Evolutionary conservation across 2,797 vertebrate species (phyloP), one percentile per base, ranked within the genome.

Genomic region (Xenentodon cancila): DNA sequence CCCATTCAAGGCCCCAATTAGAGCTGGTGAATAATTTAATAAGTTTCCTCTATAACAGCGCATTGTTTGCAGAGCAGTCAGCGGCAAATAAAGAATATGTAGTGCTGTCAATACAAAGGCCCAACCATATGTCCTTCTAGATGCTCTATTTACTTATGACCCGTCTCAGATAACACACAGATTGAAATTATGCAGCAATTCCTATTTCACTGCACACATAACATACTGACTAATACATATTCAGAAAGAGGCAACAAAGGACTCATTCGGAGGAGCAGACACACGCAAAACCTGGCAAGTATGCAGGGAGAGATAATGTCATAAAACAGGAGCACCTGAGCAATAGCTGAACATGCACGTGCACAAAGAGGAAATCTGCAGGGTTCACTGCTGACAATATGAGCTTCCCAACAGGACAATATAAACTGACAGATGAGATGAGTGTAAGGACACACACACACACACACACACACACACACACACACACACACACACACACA

Each of bases 11-110:
- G 0, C 22, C 53, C 56, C 77, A 88, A 89, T 87, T 87, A 89
- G 63, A 84, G 68, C 65, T 55, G 40, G 9, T 92, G 78, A 91
- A 91, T 92, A 87, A 91, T 90, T 89, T 40, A 91, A 68, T 61
- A 47, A 80, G 64, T 76, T 83, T 81, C 67, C 77, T 69, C 67
- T 70, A 59, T 80, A 88, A 82, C 71, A 57, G 47, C 20, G 19
- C 54, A 50, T 71, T 77, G 63, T 81, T 63, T 50, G 21, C 49
- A 65, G 61, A 73, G 54, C 71, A 67, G 73, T 80, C 71, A 57
- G 66, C 68, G 53, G 61, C 64, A 79, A 46, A 58, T 22, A 61
- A 62, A 71, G 37, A 74, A 53, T 34, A 21, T 51, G 34, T 21
- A 59, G 27, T 15, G 2, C 30, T 54, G 67, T 17, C 58, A 44